Evolutionary conservation across 1,140 invertebrate species (phyloP).

Genomic region (Tyrophagus putrescentiae): DNA sequence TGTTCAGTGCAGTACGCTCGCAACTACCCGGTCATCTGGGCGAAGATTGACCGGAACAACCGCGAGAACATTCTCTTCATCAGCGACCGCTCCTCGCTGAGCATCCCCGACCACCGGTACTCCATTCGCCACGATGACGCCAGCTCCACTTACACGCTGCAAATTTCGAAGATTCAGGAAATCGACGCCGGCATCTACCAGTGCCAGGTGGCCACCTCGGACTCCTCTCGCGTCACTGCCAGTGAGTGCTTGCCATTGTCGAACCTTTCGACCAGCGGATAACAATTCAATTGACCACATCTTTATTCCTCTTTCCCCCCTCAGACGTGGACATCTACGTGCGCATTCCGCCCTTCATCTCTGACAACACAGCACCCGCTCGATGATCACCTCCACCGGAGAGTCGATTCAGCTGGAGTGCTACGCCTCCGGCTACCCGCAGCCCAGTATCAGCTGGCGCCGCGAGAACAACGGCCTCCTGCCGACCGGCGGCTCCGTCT

Average conservation of each 20-base stretch:
- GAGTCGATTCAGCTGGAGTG: conserved; percentile 66
- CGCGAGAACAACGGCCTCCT: conserved; percentile 81
- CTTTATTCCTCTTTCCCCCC: neutral
- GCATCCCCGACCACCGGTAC: conserved; percentile 55
- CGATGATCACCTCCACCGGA: conserved; percentile 31
- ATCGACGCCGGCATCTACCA: conserved; percentile 73
- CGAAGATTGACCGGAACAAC: conserved; percentile 39
- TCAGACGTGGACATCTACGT: conserved; percentile 22
- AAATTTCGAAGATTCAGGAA: conserved; percentile 88
- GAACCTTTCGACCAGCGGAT: neutral
- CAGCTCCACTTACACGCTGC: conserved; percentile 60
- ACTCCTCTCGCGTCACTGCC: conserved; percentile 59
- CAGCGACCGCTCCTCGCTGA: conserved; percentile 24
- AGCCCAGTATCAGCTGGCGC: conserved; percentile 70
- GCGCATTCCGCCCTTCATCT: conserved; percentile 62
- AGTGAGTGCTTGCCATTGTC: conserved; percentile 41
- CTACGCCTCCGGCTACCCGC: conserved; percentile 53
- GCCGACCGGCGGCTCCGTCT: conserved; percentile 49
- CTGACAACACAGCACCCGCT: conserved; percentile 69
- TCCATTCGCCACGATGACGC: conserved; percentile 52
- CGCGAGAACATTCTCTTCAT: conserved; percentile 24
- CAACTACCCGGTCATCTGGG: conserved; percentile 54
- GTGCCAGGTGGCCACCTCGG: conserved; percentile 61
- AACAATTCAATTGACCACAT: neutral
- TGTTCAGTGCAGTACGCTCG: conserved; percentile 76